Conservation (phyloP, 2,797 vertebrate genomes). For the Echeneis naucrates region DNA sequence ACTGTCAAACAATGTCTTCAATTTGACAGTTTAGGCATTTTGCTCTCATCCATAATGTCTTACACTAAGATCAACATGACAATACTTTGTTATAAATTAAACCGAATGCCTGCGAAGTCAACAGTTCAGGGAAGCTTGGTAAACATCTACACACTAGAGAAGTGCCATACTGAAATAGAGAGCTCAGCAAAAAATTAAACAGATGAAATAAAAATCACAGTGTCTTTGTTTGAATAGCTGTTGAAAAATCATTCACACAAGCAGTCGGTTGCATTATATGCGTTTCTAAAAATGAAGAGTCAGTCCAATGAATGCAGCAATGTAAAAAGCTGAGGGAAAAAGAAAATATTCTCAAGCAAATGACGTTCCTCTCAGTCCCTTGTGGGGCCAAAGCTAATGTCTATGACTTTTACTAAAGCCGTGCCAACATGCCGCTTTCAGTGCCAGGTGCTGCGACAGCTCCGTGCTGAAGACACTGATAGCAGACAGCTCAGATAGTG, state of each 20-base stretch:
- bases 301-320: slow-evolving; percentile 27
- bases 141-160: slow-evolving; percentile 17
- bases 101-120: slow-evolving; percentile 26
- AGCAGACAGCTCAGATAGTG: slow-evolving; percentile 33
- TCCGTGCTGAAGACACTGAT: slow-evolving; percentile 31
- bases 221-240: slow-evolving; percentile 32
- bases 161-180: neutral
- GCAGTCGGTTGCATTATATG: slow-evolving; percentile 29
- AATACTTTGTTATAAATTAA: slow-evolving; percentile 27
- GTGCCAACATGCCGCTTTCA: slow-evolving; percentile 6
- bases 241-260: slow-evolving; percentile 22
- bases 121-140: slow-evolving; percentile 10
- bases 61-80: slow-evolving; percentile 55
- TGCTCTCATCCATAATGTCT: slow-evolving; percentile 33
- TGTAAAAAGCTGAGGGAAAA: slow-evolving; percentile 27
- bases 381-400: slow-evolving; percentile 10
- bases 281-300: slow-evolving; percentile 22
- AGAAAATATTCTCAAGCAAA: slow-evolving; percentile 27
- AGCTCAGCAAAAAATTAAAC: neutral
- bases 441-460: slow-evolving; percentile 44
- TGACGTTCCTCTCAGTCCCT: slow-evolving; percentile 24
- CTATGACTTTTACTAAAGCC: neutral
- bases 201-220: neutral
- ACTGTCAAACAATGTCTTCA: slow-evolving; percentile 52
- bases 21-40: slow-evolving; percentile 47